phyloP scores from a whole-genome alignment of 2,888 invertebrate species.

The Drosophila pseudotalamancana region DNA sequence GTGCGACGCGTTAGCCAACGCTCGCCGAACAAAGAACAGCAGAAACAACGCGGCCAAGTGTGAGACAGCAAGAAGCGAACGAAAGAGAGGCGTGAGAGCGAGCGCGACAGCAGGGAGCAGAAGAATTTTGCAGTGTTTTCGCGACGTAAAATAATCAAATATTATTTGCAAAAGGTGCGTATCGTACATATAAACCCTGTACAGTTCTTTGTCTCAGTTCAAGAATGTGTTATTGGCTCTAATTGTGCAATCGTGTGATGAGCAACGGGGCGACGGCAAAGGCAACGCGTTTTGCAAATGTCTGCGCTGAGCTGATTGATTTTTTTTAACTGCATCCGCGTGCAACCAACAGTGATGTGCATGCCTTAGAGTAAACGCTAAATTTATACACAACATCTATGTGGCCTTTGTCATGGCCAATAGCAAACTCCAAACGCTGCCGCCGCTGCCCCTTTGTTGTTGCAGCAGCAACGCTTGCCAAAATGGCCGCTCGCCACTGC shows the following conservation, averaged over 20 bases:
- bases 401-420: conserved; percentile 50
- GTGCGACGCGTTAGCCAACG: conserved; percentile 13
- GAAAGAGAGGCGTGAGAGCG: conserved; percentile 33
- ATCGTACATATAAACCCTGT: conserved; percentile 41
- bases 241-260: conserved; percentile 64
- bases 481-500: conserved; percentile 81
- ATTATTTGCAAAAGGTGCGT: conserved; percentile 63
- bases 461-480: conserved; percentile 65
- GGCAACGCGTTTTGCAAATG: conserved; percentile 69
- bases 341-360: conserved; percentile 27
- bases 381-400: conserved; percentile 38
- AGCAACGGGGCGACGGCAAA: conserved; percentile 18
- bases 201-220: conserved; percentile 36
- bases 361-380: conserved; percentile 19
- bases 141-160: conserved; percentile 58
- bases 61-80: conserved; percentile 36
- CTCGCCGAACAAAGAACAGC: conserved; percentile 22
- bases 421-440: conserved; percentile 38
- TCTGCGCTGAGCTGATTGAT: conserved; percentile 68
- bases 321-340: conserved; percentile 64
- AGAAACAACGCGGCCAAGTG: conserved; percentile 49
- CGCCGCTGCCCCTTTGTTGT: conserved; percentile 17
- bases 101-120: conserved; percentile 38
- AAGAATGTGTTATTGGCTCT: conserved; percentile 7
- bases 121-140: conserved; percentile 58